Evolutionary conservation across 2,797 vertebrate species (phyloP).

Genomic region (Micropoecilia bifurca): DNA sequence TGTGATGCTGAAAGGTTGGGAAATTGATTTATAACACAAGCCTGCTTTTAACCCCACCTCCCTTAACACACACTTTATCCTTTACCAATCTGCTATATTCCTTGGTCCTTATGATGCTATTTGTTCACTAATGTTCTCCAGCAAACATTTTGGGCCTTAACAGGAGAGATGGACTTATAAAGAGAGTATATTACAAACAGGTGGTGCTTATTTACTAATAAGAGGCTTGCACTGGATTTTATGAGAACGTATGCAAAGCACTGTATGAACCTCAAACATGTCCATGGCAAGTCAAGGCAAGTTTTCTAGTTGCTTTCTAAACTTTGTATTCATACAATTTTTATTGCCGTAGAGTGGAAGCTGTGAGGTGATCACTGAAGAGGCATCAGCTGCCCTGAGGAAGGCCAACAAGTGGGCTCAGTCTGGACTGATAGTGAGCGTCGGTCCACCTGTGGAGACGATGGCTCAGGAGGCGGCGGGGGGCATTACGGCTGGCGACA

Average conservation of each 20-base stretch:
- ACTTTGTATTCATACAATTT: slow-evolving; percentile 17
- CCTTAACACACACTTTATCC: background rate
- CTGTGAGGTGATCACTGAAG: slow-evolving; percentile 97
- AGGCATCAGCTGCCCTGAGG: slow-evolving; percentile 91
- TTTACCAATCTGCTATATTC: background rate
- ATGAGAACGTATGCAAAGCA: background rate
- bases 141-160: background rate
- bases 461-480: slow-evolving; percentile 86
- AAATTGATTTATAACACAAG: background rate
- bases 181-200: background rate
- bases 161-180: background rate
- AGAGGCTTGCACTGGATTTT: background rate
- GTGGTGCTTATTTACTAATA: background rate
- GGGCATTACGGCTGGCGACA: slow-evolving; percentile 91
- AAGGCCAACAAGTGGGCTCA: slow-evolving; percentile 99
- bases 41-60: background rate
- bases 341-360: slow-evolving; percentile 86
- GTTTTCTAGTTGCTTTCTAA: background rate
- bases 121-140: background rate
- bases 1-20: background rate
- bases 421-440: slow-evolving; percentile 96
- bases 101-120: background rate
- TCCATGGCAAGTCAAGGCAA: background rate
- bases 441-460: slow-evolving; percentile 92
- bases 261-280: background rate